phyloP scores from a whole-genome alignment of 2,888 invertebrate genomes.

The Lasioglossum zephyrum region DNA sequence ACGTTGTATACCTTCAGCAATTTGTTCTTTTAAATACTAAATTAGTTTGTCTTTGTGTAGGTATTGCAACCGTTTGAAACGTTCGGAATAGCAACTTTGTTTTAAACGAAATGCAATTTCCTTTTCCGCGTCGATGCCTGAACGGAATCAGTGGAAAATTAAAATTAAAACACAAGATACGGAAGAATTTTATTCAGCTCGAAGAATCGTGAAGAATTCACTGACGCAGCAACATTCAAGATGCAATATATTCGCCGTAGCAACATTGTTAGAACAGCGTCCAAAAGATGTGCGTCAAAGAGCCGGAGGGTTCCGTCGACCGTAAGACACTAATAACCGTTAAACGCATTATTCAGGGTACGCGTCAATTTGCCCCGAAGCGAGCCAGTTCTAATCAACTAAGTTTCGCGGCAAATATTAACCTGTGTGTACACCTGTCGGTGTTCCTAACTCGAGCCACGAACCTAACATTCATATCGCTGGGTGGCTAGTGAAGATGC shows the following conservation, averaged over 20 bases:
- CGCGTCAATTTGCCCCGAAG: background rate
- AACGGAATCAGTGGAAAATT: background rate
- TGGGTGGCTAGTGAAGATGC: background rate
- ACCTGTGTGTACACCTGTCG: background rate
- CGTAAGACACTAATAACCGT: background rate
- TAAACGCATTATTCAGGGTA: slow-evolving; percentile 2
- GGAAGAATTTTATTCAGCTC: background rate
- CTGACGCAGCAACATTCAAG: background rate
- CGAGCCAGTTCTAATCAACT: background rate
- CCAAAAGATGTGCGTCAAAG: background rate
- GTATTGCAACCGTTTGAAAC: background rate
- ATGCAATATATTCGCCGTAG: background rate
- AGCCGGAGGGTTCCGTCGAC: background rate
- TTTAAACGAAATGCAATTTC: background rate
- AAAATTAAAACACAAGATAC: background rate
- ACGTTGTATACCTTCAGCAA: background rate
- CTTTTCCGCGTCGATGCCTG: background rate
- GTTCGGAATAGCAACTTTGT: background rate
- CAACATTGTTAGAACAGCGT: background rate
- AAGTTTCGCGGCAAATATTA: background rate
- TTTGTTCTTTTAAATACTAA: background rate
- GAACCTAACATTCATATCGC: background rate
- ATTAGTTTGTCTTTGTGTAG: background rate
- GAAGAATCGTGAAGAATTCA: too few species aligned
- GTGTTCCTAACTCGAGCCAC: background rate